These are phyloP conservation scores for Acromyrmex heyeri DNA, from an alignment of 1,140 invertebrate genomes.

Conservation along the genomic window DNA sequence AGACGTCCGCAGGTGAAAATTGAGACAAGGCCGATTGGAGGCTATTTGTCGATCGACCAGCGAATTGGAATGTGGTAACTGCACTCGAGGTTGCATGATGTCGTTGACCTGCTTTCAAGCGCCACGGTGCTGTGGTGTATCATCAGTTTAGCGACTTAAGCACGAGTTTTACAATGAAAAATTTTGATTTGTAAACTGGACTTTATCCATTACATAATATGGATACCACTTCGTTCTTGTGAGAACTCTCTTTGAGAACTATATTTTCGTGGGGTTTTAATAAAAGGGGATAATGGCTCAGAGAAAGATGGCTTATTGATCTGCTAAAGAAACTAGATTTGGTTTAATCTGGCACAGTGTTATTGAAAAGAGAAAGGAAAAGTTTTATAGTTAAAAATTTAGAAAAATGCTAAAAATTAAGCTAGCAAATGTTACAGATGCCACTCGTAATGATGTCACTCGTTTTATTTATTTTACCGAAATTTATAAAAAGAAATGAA, in stretches of 20 bases:
- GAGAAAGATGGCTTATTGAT: constrained; percentile 28
- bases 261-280: neutral
- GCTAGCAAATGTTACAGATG: neutral
- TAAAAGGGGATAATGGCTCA: neutral
- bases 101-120: constrained; percentile 72
- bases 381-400: neutral
- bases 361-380: neutral
- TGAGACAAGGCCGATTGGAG: constrained; percentile 9
- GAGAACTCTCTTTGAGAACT: neutral
- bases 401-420: neutral
- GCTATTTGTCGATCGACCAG: constrained; percentile 64
- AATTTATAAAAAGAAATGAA: neutral
- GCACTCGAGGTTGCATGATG: constrained; percentile 61
- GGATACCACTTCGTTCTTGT: neutral
- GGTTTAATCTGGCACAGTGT: neutral
- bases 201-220: neutral
- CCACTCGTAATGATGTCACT: neutral
- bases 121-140: constrained; percentile 48
- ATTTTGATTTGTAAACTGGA: constrained; percentile 11
- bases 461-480: neutral
- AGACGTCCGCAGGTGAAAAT: constrained; percentile 18
- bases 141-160: constrained; percentile 51
- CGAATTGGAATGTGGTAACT: constrained; percentile 64
- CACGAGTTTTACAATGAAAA: constrained; percentile 21
- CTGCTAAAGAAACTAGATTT: neutral